Evolutionary conservation across 2,113 vertebrate genomes (phyloP), one percentile per base, ranked within the genome.

Genomic region (Sander lucioperca): DNA sequence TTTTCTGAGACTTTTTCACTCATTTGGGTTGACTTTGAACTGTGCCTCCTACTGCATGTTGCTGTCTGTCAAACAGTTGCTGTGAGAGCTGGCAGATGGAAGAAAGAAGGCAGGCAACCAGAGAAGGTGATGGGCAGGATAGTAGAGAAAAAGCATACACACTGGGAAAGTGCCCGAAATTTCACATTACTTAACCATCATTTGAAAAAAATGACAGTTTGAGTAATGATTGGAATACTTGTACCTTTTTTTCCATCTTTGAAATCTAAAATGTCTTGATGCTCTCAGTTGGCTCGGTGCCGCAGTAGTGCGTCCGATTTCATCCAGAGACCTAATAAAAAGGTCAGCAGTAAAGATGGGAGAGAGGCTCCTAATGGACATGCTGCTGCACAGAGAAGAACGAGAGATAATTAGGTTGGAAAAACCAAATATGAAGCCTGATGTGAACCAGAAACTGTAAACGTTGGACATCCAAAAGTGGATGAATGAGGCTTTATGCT

Each of bases 351-450:
- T 53, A 8, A 25, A 53, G 47, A 30, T 27, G 7, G 30, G 9
- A 39, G 30, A 33, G 57, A 43, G 43, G 19, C 3, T 77, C 25
- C 39, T 68, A 50, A 77, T 77, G 64, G 75, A 50, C 25, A 6
- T 1, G 43, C 25, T 11, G 19, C 53, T 12, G 19, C 8, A 18
- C 27, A 25, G 25, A 25, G 25, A 25, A 25, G 25, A 25, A 25
- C 25, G 2, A 2, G 25, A 25, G 25, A 25, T 25, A 25, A 25
- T 25, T 25, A 25, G 9, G 65, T 30, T 30, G 16, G n/a, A 15
- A 21, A 67, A 30, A 30, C 30, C 16, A 30, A 51, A 33, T 3
- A 6, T 13, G 16, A 21, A 43, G 64, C 15, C 43, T 19, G 47
- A 14, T 18, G 3, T 53, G 67, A 69, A 18, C 9, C 18, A 14